A percentile compares a stretch with the other conserved stretches of the same genome.
phyloP scores from a whole-genome alignment of 2,113 vertebrate species.

The Tyto alba region DNA sequence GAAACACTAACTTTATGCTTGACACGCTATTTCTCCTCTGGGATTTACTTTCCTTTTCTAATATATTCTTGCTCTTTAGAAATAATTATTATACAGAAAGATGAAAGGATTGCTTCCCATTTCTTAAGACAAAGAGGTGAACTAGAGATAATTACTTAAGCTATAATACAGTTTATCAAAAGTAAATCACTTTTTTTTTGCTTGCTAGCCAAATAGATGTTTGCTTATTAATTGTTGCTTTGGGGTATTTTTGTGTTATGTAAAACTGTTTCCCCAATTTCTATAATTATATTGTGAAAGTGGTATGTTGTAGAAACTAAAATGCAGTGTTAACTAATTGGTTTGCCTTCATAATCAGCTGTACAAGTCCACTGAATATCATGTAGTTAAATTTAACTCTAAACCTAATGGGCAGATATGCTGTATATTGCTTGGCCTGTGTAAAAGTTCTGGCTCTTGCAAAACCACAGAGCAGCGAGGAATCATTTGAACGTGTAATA shows the following conservation, averaged over 20 bases:
- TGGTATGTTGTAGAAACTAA: background rate
- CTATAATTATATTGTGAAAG: background rate
- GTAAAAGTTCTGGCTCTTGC: background rate
- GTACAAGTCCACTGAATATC: background rate
- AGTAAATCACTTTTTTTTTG: background rate
- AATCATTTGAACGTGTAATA: background rate
- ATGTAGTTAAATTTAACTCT: background rate
- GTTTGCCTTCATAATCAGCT: background rate
- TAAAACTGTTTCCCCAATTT: background rate
- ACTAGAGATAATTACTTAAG: background rate
- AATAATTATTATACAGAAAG: background rate
- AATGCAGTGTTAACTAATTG: background rate
- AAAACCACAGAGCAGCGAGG: background rate
- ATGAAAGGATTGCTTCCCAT: background rate
- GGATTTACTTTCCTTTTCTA: constrained; percentile 3
- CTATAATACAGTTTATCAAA: background rate
- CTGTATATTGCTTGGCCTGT: background rate
- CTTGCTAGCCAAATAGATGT: background rate
- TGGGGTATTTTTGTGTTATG: background rate
- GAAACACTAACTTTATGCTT: background rate
- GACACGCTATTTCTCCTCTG: background rate
- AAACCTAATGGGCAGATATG: background rate
- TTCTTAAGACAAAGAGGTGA: constrained; percentile 21
- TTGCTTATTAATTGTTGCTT: background rate
- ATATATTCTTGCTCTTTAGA: background rate